Evolutionary conservation across 1,140 invertebrate species (phyloP), one percentile per base, ranked within the genome.

Genomic region (Drosophila setifemur): DNA sequence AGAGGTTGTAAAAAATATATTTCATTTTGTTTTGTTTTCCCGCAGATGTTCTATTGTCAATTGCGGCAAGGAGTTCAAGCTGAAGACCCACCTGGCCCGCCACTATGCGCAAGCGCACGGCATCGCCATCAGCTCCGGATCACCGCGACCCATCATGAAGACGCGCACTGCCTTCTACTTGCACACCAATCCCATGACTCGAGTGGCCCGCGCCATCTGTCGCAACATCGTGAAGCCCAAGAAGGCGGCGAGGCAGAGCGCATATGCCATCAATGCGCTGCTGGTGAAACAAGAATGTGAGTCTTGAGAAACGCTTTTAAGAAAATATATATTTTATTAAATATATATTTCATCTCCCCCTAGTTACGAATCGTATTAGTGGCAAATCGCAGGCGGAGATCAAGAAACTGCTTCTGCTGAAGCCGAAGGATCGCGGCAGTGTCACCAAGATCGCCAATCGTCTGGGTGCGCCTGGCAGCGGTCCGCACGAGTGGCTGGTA

Each of bases 91-190:
- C 90, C 91, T 98, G 58, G 96, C 95, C 49, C 93, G 97, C 61
- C 97, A 99, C 91, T 96, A 97, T 90, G 96, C 97, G 7, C 96
- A 95, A 71, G 96, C 96, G 26, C 97, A 98, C 91, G 97, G 97
- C 2, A 92, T 92, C 61, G 92, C 93, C 82, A 93, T 93, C 79
- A 92, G 93, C 39, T 92, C 92, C 40, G 96, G 95, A 18, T 96
- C 96, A 19, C 96, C 96, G 1, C 92, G 97, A 28, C 97, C 97
- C 16, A 96, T 98, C 0, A 98, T 98, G 96, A 98, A 98, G 92
- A 98, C 98, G 31, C 93, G 97, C 76, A 97, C 97, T 64, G 97
- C 97, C 19, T 98, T 98, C 92, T 98, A 98, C 92, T 92, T 99
- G 72, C 94, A 96, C 83, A 97, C 96, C 2, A 97, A 97, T 68